Base-by-base conservation (phyloP, 2,888 invertebrate species). In the Exocentrus adspersus region DNA sequence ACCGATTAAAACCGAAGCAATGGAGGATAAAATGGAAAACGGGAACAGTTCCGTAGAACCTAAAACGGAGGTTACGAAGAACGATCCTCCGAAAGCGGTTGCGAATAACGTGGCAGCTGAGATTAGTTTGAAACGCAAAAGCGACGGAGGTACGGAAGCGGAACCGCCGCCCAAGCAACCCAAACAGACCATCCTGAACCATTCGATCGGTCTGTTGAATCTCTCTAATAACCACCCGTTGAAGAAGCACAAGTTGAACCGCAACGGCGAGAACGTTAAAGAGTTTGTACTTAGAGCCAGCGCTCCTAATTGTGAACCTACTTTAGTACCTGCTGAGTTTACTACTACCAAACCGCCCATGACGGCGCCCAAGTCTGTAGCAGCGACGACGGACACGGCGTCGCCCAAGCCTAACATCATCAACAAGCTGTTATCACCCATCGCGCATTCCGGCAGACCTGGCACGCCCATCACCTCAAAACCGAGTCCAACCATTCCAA, bases 181-280 rank as follows among this genome's bases (percentile, higher is more conserved):
- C 5, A 80, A 81, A 72, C 79, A 72, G 7, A 77, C 75, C 0
- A 76, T 76, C 52, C 68, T 80, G 21, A 81, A 81, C 52, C 79
- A 80, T 61, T 75, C 79, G 5, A 65, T 79, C 30, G 77, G 78
- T 16, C 69, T 82, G 16, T 77, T 80, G 60, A 80, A 80, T 67
- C 70, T 82, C n/a, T 81, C 81, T 0, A 80, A 80, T 60, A 82
- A 81, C 60, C 81, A 81, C 50, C 81, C 81, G 7, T 66, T 79
- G 56, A 79, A 78, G 64, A 78, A 76, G 28, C 78, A 79, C 67
- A 78, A 78, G 61, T 52, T 75, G 62, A 75, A 72, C 51, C 56
- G 71, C n/a, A 75, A 72, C 32, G 76, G 72, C 0, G 73, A 75
- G 58, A 65, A 72, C 37, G 41, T 68, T 41, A 65, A 57, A 6